phyloP scores from a whole-genome alignment of 2,888 invertebrate genomes.

The Melitaea athalia region DNA sequence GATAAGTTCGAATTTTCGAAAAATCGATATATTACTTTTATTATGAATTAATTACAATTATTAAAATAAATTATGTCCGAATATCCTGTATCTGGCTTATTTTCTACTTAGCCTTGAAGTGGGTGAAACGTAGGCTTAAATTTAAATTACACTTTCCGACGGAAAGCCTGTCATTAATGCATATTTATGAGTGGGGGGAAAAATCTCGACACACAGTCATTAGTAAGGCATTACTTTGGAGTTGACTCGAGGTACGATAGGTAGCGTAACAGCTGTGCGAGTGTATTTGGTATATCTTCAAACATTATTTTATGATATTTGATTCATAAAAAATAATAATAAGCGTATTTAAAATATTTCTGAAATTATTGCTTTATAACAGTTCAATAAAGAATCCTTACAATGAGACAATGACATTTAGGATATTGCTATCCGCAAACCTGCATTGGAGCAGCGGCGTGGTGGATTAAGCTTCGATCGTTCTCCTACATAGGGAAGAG shows the following conservation, averaged over 20 bases:
- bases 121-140: constrained; percentile 48
- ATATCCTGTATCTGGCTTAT: constrained; percentile 32
- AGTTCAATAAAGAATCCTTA: too few relatives aligned
- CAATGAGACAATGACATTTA: too few relatives aligned
- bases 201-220: constrained; percentile 78
- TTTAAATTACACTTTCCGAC: constrained; percentile 61
- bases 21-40: too few relatives aligned
- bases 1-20: too few relatives aligned
- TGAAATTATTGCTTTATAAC: too few relatives aligned
- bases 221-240: constrained; percentile 71
- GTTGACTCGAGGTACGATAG: constrained; percentile 41
- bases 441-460: too few relatives aligned
- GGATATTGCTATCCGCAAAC: too few relatives aligned
- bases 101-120: constrained; percentile 42
- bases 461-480: too few relatives aligned
- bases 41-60: background rate
- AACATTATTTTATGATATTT: background rate
- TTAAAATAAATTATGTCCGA: constrained; percentile 3
- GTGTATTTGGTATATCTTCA: background rate
- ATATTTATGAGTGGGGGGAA: constrained; percentile 77
- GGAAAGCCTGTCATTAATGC: constrained; percentile 69
- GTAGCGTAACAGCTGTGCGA: background rate
- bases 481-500: too few relatives aligned
- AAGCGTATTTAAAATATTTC: too few relatives aligned
- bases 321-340: background rate